Evolutionary conservation across 1,140 invertebrate genomes (phyloP).

Genomic region (Ruditapes philippinarum): DNA sequence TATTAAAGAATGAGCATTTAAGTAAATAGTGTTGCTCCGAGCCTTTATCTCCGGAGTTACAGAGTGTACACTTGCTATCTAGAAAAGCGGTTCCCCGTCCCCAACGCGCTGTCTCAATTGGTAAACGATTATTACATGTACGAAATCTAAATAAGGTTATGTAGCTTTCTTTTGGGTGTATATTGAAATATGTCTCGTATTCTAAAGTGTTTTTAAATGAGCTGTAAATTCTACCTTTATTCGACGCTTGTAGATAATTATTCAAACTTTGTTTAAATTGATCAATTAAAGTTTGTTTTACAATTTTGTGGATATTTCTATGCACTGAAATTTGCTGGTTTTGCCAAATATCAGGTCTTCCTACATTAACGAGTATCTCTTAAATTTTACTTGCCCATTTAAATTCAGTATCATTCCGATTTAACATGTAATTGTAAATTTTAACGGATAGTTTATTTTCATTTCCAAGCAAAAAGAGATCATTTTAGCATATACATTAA

Average conservation of each 20-base stretch:
- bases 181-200: conserved; percentile 14
- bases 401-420: background rate
- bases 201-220: conserved; percentile 10
- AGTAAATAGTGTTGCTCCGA: conserved; percentile 28
- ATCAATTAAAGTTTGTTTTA: conserved; percentile 22
- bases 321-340: background rate
- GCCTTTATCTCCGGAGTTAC: background rate
- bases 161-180: background rate
- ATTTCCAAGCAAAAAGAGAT: conserved; percentile 27
- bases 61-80: conserved; percentile 5
- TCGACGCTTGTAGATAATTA: background rate
- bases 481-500: conserved; percentile 2
- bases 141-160: background rate
- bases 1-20: background rate
- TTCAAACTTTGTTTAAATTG: conserved; percentile 37
- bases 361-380: conserved; percentile 15
- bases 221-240: conserved; percentile 23
- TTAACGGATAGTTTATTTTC: background rate
- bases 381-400: conserved; percentile 24
- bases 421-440: conserved; percentile 32
- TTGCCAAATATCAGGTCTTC: conserved; percentile 4
- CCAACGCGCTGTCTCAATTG: background rate
- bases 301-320: conserved; percentile 24
- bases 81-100: background rate
- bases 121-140: background rate